phyloP scores from a whole-genome alignment of 2,113 vertebrate genomes.

The Melanerpes aurifrons region DNA sequence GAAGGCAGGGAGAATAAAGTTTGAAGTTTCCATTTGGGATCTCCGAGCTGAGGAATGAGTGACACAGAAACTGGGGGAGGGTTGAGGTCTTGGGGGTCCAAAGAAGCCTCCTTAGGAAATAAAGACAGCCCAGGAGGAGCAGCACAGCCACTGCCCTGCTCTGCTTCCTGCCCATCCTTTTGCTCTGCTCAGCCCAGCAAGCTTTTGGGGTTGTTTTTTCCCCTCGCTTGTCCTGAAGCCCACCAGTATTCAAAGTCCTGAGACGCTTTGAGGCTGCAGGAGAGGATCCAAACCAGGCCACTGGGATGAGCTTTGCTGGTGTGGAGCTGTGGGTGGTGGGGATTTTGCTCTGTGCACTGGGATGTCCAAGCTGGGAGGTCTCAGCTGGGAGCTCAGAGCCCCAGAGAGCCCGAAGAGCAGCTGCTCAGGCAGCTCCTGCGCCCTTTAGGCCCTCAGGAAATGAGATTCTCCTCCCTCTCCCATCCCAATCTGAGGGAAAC shows the following conservation, averaged over 20 bases:
- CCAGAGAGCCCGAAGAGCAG: not conserved
- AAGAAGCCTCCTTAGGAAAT: not conserved
- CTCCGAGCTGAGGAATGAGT: not conserved
- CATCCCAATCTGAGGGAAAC: not conserved
- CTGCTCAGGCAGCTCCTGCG: not conserved
- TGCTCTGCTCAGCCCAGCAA: not conserved
- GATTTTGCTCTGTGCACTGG: not conserved
- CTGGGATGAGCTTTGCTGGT: not conserved
- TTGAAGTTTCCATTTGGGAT: not conserved
- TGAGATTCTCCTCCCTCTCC: not conserved
- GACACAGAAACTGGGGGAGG: not conserved
- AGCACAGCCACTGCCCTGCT: accelerated
- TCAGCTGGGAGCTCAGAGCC: not conserved
- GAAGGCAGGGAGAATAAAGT: not conserved
- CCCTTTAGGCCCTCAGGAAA: not conserved
- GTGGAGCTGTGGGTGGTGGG: not conserved
- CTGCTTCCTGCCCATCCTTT: accelerated
- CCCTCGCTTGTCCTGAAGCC: not conserved
- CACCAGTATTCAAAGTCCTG: not conserved
- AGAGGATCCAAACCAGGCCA: accelerated
- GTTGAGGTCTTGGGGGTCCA: not conserved
- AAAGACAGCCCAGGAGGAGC: not conserved
- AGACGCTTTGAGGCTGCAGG: not conserved
- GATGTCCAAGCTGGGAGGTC: not conserved
- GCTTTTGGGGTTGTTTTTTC: not conserved